A percentile compares a stretch with the other conserved stretches of the same genome.
These are phyloP conservation scores for Aporophyla nigra DNA, from an alignment of 2,888 invertebrate species.

Conservation along the genomic window DNA sequence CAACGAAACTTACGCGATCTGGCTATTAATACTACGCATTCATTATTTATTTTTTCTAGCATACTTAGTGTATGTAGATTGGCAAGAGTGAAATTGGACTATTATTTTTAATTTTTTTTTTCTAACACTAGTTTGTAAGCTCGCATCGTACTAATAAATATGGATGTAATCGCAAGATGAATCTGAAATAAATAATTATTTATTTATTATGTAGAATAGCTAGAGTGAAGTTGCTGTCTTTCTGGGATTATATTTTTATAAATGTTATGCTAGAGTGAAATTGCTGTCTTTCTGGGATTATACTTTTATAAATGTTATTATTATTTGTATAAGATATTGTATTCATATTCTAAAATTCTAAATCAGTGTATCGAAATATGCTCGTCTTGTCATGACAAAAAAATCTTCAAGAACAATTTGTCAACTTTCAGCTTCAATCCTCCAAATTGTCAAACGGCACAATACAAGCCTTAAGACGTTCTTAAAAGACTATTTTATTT, in stretches of 20 bases:
- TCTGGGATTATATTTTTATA: too few species aligned
- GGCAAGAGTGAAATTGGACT: background rate
- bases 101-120: too few species aligned
- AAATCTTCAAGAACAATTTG: background rate
- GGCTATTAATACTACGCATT: conserved; percentile 31
- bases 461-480: background rate
- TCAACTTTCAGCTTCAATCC: background rate
- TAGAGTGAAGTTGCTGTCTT: too few species aligned
- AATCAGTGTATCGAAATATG: background rate
- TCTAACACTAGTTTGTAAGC: too few species aligned
- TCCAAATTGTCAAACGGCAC: background rate
- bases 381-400: background rate
- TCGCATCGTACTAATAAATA: too few species aligned
- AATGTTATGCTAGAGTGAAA: too few species aligned
- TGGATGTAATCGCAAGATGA: too few species aligned
- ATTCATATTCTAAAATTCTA: background rate
- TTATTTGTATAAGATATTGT: background rate
- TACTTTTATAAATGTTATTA: too few species aligned
- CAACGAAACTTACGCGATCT: background rate
- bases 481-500: background rate
- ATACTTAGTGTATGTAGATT: background rate
- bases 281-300: background rate
- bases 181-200: too few species aligned
- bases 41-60: background rate
- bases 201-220: too few species aligned